Conservation (phyloP, 2,113 vertebrate species). For the Cochlearius cochlearius region DNA sequence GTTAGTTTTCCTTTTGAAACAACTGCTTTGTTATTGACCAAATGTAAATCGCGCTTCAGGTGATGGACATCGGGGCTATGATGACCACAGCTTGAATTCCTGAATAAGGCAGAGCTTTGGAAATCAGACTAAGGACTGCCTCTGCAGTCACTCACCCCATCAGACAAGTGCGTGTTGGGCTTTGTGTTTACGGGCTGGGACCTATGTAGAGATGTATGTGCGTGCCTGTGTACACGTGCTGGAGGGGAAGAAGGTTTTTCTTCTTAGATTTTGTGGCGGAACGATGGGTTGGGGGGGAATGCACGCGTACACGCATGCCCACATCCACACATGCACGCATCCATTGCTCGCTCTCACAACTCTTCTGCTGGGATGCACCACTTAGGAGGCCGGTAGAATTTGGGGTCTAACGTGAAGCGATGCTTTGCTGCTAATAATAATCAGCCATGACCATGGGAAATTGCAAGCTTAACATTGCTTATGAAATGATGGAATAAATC, state of each 20-base stretch:
- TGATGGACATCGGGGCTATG: background rate
- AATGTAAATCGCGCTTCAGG: background rate
- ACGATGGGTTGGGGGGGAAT: background rate
- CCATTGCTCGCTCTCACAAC: fast-evolving
- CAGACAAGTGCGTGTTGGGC: background rate
- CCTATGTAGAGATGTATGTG: background rate
- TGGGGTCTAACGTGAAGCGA: background rate
- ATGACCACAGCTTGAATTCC: background rate
- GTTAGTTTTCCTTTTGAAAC: constrained; percentile 10
- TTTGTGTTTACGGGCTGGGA: background rate
- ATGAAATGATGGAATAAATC: constrained; percentile 18
- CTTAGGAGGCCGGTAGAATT: background rate
- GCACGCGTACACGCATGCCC: background rate
- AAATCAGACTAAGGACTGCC: background rate
- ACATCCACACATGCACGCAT: background rate
- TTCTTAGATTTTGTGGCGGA: background rate
- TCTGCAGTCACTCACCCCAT: fast-evolving
- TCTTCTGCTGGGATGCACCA: background rate
- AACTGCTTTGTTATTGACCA: background rate
- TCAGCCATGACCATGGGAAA: background rate
- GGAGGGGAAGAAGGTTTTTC: background rate
- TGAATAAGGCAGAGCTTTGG: background rate
- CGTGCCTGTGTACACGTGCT: fast-evolving
- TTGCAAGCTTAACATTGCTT: background rate
- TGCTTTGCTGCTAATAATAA: background rate